Percentiles rank a stretch among this genome's conserved stretches.
Evolutionary conservation across 2,888 invertebrate species (phyloP).

Genomic region (Sycophila texana): DNA sequence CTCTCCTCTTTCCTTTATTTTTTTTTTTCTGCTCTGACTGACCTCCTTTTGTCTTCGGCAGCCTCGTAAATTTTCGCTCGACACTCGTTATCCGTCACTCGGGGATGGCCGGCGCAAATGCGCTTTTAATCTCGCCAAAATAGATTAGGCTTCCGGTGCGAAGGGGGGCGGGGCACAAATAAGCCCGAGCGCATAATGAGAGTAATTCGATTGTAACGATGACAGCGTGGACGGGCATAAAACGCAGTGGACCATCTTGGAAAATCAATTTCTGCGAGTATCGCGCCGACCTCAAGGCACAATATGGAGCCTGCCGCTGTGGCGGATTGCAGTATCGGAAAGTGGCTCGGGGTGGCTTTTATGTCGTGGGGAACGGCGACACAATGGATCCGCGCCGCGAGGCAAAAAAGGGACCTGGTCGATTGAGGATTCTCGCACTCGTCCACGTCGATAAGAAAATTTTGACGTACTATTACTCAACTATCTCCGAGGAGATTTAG

Average conservation of each 20-base stretch:
- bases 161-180: background rate
- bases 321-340: slow-evolving; percentile 50
- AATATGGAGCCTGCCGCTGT: slow-evolving; percentile 16
- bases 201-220: slow-evolving; percentile 4
- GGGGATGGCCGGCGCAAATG: too few species aligned
- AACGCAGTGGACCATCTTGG: slow-evolving; percentile 1
- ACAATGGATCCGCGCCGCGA: slow-evolving; percentile 12
- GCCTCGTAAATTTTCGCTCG: too few species aligned
- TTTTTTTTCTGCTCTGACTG: too few species aligned
- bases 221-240: slow-evolving; percentile 39
- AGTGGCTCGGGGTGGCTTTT: slow-evolving; percentile 31
- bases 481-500: slow-evolving; percentile 11
- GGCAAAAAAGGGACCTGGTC: background rate
- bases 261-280: slow-evolving; percentile 46
- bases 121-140: too few species aligned
- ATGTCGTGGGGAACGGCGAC: background rate
- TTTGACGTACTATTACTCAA: slow-evolving; percentile 22
- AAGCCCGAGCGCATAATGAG: background rate
- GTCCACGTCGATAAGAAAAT: slow-evolving; percentile 26
- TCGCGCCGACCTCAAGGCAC: slow-evolving; percentile 27
- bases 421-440: background rate
- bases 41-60: too few species aligned
- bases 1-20: too few species aligned
- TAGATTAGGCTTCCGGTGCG: background rate
- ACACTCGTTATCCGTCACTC: too few species aligned